Percentiles rank a stretch among this genome's conserved stretches.
phyloP scores from a whole-genome alignment of 2,113 vertebrate species.

The Noturus placidus region DNA sequence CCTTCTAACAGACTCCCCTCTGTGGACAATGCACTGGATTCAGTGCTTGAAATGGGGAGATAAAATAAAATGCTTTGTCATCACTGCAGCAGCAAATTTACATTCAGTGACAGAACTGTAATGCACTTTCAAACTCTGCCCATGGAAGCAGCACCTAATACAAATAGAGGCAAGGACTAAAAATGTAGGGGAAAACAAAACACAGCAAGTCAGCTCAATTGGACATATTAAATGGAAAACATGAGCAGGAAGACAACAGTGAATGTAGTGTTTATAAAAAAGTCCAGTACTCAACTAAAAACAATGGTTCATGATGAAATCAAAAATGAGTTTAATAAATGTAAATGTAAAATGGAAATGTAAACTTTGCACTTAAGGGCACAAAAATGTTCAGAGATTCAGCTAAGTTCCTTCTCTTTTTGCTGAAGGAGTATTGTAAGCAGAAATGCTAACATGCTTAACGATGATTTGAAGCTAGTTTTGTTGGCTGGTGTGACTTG shows the following conservation, averaged over 20 bases:
- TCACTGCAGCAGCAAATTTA: slow-evolving; percentile 32
- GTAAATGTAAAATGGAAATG: too few species aligned
- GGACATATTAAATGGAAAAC: not conserved
- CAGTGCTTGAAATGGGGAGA: slow-evolving; percentile 2
- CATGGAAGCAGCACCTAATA: not conserved
- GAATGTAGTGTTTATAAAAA: not conserved
- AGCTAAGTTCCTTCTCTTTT: not conserved
- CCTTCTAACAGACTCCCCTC: not conserved
- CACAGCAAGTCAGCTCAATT: not conserved
- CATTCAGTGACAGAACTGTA: slow-evolving; percentile 28
- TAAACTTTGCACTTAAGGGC: not conserved
- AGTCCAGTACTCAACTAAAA: not conserved
- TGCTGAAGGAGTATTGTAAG: not conserved
- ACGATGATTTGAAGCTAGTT: not conserved
- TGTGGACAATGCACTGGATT: slow-evolving; percentile 2
- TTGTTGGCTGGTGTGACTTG: not conserved
- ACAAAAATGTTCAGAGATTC: not conserved
- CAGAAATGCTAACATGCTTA: not conserved
- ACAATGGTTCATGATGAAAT: not conserved
- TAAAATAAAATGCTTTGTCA: slow-evolving; percentile 42
- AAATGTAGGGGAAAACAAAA: not conserved
- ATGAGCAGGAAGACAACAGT: not conserved
- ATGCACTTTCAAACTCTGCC: not conserved
- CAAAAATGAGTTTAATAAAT: not conserved
- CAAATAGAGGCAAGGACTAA: not conserved